Evolutionary conservation across 2,888 invertebrate species (phyloP).

Genomic region (Hypomecis punctinalis): DNA sequence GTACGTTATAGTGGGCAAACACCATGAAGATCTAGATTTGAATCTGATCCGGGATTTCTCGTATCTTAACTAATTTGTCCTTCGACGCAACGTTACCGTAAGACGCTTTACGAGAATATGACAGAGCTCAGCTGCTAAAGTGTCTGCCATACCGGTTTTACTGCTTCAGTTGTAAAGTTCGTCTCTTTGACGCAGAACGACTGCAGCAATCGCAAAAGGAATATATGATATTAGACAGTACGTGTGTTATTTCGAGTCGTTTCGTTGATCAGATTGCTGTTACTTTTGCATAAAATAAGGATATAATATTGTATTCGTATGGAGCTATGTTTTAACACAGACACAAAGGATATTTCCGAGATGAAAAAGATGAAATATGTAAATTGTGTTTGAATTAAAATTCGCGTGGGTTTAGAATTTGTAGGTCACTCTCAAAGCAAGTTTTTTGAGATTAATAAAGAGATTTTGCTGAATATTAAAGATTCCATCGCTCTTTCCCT

Average conservation of each 20-base stretch:
- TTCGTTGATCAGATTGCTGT: background rate
- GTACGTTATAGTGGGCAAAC: too few species aligned
- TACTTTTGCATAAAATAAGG: background rate
- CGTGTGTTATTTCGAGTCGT: background rate
- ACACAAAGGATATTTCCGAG: too few species aligned
- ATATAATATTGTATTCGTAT: background rate
- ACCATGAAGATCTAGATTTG: background rate
- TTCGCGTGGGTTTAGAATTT: too few species aligned
- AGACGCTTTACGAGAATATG: background rate
- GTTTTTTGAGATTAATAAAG: too few species aligned
- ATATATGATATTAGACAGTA: slow-evolving; percentile 1
- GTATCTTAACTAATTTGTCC: background rate
- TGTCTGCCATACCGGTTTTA: slow-evolving; percentile 9
- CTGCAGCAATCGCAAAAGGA: slow-evolving; percentile 1
- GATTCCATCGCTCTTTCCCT: too few species aligned
- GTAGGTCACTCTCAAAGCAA: too few species aligned
- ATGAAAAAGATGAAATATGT: too few species aligned
- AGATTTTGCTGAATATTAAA: too few species aligned
- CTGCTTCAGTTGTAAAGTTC: slow-evolving; percentile 4
- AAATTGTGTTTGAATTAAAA: too few species aligned
- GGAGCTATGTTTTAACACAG: too few species aligned
- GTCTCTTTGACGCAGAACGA: slow-evolving; percentile 11
- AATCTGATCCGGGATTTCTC: background rate
- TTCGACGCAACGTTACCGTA: slow-evolving; percentile 2
- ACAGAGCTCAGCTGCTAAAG: slow-evolving; percentile 16